Conservation (phyloP, 2,888 invertebrate species). For the Scaptomyza reducta region DNA sequence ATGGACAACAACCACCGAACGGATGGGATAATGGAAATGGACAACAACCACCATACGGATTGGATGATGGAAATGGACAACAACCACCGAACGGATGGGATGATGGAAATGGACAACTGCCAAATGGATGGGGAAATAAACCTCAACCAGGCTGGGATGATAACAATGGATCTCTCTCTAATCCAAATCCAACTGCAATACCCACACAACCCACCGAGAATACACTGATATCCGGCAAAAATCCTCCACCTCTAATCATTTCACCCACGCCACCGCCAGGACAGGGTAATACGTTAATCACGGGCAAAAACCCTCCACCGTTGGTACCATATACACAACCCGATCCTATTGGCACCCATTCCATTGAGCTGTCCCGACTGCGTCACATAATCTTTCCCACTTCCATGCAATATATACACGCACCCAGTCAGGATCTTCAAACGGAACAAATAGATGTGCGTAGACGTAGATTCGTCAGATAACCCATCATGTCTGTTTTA, state of each 20-base stretch:
- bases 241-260: slow-evolving; percentile 35
- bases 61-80: slow-evolving; percentile 4
- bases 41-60: slow-evolving; percentile 9
- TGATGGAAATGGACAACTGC: slow-evolving; percentile 8
- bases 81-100: slow-evolving; percentile 6
- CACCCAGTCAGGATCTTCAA: slow-evolving; percentile 17
- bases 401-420: slow-evolving; percentile 37
- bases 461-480: slow-evolving; percentile 28
- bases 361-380: slow-evolving; percentile 26
- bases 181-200: slow-evolving; percentile 4
- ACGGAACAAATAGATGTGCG: slow-evolving; percentile 52
- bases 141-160: slow-evolving; percentile 11
- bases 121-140: slow-evolving; percentile 26
- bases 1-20: slow-evolving; percentile 7
- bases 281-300: slow-evolving; percentile 33
- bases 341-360: slow-evolving; percentile 1
- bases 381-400: slow-evolving; percentile 59
- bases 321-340: slow-evolving; percentile 30
- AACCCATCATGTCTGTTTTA: not conserved
- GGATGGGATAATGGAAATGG: slow-evolving; percentile 2
- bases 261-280: slow-evolving; percentile 32
- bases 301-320: slow-evolving; percentile 54
- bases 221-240: slow-evolving; percentile 39
- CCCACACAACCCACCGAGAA: slow-evolving; percentile 15
- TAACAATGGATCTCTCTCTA: slow-evolving; percentile 1